Conservation (phyloP, 2,797 vertebrate species). For the Pogoniulus pusillus region DNA sequence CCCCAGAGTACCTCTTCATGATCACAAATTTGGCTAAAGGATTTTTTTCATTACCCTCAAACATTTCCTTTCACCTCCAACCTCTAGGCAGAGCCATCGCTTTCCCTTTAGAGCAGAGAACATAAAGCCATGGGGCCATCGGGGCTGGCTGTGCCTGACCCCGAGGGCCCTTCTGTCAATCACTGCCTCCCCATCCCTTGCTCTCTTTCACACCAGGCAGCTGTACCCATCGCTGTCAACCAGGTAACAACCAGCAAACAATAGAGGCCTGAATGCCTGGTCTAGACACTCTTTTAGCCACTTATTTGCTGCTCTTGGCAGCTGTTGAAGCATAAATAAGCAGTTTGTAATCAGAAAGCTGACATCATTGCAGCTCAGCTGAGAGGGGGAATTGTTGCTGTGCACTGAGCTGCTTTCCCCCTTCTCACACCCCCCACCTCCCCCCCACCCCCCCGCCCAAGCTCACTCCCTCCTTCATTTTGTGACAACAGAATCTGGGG, state of each 20-base stretch:
- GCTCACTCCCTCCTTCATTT: conserved; percentile 39
- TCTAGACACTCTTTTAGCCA: conserved; percentile 91
- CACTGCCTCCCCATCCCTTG: conserved; percentile 79
- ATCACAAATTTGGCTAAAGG: conserved; percentile 80
- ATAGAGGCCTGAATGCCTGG: conserved; percentile 87
- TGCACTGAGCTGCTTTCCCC: conserved; percentile 78
- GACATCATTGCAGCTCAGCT: conserved; percentile 86
- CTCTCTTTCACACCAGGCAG: conserved; percentile 86
- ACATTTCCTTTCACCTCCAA: conserved; percentile 86
- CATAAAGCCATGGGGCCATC: conserved; percentile 82
- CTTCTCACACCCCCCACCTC: background rate
- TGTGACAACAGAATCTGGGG: conserved; percentile 81
- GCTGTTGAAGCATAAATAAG: conserved; percentile 90
- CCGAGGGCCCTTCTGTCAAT: conserved; percentile 83
- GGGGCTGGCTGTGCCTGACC: conserved; percentile 81
- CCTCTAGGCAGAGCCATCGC: conserved; percentile 80
- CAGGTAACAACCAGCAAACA: conserved; percentile 88
- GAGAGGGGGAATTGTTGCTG: conserved; percentile 85
- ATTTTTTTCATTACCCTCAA: conserved; percentile 82
- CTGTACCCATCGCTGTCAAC: conserved; percentile 88
- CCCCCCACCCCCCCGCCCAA: background rate
- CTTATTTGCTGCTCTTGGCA: conserved; percentile 90
- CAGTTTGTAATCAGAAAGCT: conserved; percentile 91
- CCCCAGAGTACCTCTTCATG: conserved; percentile 76
- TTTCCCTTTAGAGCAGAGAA: conserved; percentile 77